These are phyloP conservation scores for Pristionchus entomophagus DNA, from an alignment of 2,888 invertebrate genomes.

Conservation along the genomic window DNA sequence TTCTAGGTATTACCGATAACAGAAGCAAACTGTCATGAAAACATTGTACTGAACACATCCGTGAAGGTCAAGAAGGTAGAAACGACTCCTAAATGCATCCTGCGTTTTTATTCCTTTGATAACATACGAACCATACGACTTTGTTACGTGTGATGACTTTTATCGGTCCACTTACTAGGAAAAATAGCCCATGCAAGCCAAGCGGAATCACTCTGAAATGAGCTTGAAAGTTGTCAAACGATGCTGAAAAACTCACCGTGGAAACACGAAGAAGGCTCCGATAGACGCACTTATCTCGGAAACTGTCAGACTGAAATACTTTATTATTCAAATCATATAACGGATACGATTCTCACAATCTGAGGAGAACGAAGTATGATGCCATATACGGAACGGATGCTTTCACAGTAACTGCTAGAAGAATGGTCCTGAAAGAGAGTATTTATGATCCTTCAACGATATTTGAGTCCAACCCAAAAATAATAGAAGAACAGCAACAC, in stretches of 20 bases:
- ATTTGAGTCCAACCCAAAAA: not conserved
- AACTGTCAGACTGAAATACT: not conserved
- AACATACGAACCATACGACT: not conserved
- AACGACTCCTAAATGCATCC: not conserved
- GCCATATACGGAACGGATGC: not conserved
- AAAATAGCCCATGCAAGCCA: not conserved
- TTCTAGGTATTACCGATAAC: not conserved
- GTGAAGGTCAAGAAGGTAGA: not conserved
- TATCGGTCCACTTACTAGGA: not conserved
- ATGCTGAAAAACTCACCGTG: not conserved
- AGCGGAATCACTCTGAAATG: not conserved
- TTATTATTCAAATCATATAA: not conserved
- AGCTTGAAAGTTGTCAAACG: not conserved
- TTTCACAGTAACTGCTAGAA: not conserved
- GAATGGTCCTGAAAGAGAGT: not conserved
- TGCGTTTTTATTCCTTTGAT: not conserved
- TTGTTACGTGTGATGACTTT: not conserved
- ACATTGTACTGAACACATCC: not conserved
- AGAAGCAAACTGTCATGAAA: not conserved
- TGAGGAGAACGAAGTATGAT: not conserved
- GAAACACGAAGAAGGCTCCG: not conserved
- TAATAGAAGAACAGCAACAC: not conserved
- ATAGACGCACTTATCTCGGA: not conserved
- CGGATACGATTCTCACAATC: no score
- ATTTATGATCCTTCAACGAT: not conserved